phyloP scores from a whole-genome alignment of 2,113 vertebrate genomes.

The Pollimyrus isidori region DNA sequence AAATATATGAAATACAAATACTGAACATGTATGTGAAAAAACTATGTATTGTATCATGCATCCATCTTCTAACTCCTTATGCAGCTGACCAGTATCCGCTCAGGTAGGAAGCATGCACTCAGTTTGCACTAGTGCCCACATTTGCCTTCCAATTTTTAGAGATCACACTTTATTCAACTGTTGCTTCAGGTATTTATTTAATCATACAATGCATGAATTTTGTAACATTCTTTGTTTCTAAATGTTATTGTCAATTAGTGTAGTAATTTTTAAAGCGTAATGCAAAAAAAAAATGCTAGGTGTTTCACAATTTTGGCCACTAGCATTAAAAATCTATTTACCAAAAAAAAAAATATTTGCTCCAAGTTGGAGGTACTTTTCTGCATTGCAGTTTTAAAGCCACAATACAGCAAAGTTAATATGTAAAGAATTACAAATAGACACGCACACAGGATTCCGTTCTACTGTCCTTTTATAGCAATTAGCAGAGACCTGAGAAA shows the following conservation, averaged over 20 bases:
- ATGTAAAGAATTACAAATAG: neutral
- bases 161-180: neutral
- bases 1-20: neutral
- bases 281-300: no score
- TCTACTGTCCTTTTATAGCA: neutral
- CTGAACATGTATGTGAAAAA: neutral
- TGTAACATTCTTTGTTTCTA: neutral
- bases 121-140: neutral
- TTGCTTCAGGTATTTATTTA: neutral
- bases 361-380: neutral
- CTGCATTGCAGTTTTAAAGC: neutral
- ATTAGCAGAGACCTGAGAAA: neutral
- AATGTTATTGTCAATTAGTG: neutral
- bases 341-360: neutral
- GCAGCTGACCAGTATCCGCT: neutral
- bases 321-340: neutral
- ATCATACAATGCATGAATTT: neutral
- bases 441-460: neutral
- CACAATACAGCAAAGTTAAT: neutral
- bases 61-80: neutral
- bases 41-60: neutral
- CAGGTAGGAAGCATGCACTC: neutral
- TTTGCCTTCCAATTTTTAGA: neutral
- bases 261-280: neutral
- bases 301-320: no score